Evolutionary conservation across 2,797 vertebrate genomes (phyloP).

Genomic region (Argentina silus): DNA sequence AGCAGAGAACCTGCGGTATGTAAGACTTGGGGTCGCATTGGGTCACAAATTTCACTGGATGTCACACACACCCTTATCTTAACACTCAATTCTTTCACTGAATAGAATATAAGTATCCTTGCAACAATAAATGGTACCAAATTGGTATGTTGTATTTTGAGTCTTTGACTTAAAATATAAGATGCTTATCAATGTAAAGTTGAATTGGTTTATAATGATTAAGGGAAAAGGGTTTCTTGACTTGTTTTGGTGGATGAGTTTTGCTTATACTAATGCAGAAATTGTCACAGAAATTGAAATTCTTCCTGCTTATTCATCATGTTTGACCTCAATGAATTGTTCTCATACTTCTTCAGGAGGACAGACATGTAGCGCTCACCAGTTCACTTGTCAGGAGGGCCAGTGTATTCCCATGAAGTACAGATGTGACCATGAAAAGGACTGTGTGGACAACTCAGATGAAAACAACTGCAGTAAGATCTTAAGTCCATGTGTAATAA

Average conservation of each 20-base stretch:
- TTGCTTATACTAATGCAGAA: no score
- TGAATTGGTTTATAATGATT: not conserved
- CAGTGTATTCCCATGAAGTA: slow-evolving; percentile 74
- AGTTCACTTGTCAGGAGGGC: slow-evolving; percentile 76
- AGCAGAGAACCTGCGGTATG: slow-evolving; percentile 73
- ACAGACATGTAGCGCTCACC: slow-evolving; percentile 69
- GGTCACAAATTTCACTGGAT: not conserved
- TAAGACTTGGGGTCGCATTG: not conserved
- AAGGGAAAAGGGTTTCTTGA: not conserved
- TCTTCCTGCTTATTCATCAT: not conserved
- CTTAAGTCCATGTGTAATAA: not conserved
- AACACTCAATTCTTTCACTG: no score
- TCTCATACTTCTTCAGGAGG: slow-evolving; percentile 53
- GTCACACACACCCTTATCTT: not conserved
- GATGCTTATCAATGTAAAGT: no score
- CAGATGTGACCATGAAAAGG: slow-evolving; percentile 73
- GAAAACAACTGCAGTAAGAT: slow-evolving; percentile 77
- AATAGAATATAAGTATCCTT: no score
- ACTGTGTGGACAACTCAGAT: slow-evolving; percentile 77
- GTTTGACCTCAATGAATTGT: no score
- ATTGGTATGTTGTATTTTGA: no score
- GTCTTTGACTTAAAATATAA: no score
- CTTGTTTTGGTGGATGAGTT: no score
- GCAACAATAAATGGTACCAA: no score
- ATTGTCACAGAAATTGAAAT: not conserved